Evolutionary conservation across 2,888 invertebrate genomes (phyloP).

Genomic region (Auanema freiburgensis): DNA sequence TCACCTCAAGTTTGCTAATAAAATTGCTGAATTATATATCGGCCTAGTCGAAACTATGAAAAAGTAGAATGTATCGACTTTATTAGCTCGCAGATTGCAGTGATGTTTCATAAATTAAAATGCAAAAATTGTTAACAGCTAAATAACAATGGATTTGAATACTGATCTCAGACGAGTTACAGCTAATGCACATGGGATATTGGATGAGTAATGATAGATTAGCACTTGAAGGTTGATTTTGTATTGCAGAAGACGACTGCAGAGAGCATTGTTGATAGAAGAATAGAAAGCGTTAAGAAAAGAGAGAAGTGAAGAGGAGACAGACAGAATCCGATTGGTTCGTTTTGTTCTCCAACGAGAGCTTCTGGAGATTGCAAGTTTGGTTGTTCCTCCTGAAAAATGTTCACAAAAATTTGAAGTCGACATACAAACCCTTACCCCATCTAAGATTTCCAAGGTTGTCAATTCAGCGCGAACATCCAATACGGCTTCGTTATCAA

Average conservation of each 20-base stretch:
- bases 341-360: conserved; percentile 30
- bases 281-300: conserved; percentile 41
- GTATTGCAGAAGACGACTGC: conserved; percentile 42
- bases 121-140: no score
- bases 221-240: conserved; percentile 33
- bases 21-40: no score
- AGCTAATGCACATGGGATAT: background rate
- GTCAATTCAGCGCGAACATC: conserved; percentile 50
- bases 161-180: no score
- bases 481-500: conserved; percentile 38
- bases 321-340: conserved; percentile 33
- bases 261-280: conserved; percentile 41
- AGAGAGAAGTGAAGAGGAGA: conserved; percentile 43
- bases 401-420: background rate
- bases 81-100: no score
- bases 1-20: no score
- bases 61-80: no score
- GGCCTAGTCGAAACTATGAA: no score
- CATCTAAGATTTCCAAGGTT: conserved; percentile 45
- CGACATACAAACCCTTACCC: background rate
- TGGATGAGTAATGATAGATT: conserved; percentile 14
- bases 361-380: background rate
- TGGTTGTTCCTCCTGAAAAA: background rate
- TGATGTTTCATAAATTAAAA: no score
- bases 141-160: no score